These are phyloP conservation scores for Phrynocephalus guinanensis DNA, from an alignment of 2,797 vertebrate species.

Conservation along the genomic window DNA sequence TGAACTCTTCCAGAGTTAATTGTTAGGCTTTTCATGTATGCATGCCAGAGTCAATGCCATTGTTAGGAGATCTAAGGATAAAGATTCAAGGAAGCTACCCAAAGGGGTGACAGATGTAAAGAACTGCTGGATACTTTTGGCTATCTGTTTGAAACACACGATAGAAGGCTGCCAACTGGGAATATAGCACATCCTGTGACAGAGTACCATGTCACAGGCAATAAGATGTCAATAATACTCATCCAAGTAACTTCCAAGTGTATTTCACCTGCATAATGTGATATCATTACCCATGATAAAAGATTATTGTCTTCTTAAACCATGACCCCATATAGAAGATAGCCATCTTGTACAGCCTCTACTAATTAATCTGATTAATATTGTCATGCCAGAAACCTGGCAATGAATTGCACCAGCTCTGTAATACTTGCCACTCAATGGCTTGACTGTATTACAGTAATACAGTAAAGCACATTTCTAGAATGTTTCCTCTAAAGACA, in stretches of 20 bases:
- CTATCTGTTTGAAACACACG: constrained; percentile 33
- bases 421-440: constrained; percentile 49
- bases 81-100: constrained; percentile 30
- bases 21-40: constrained; percentile 17
- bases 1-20: constrained; percentile 10
- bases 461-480: constrained; percentile 45
- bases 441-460: not conserved
- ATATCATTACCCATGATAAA: constrained; percentile 48
- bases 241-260: constrained; percentile 54
- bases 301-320: constrained; percentile 48
- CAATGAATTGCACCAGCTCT: constrained; percentile 44
- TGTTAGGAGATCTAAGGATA: constrained; percentile 14
- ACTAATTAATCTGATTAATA: constrained; percentile 54
- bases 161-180: constrained; percentile 28
- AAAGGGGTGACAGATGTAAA: constrained; percentile 10
- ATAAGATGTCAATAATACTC: constrained; percentile 40
- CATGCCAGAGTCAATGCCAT: constrained; percentile 36
- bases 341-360: constrained; percentile 44
- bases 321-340: constrained; percentile 31
- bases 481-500: constrained; percentile 27
- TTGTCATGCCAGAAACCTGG: constrained; percentile 51
- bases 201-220: constrained; percentile 41
- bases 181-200: constrained; percentile 33
- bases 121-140: constrained; percentile 31
- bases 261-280: constrained; percentile 35